phyloP scores from a whole-genome alignment of 1,140 invertebrate genomes.

The Mactra quadrangularis region DNA sequence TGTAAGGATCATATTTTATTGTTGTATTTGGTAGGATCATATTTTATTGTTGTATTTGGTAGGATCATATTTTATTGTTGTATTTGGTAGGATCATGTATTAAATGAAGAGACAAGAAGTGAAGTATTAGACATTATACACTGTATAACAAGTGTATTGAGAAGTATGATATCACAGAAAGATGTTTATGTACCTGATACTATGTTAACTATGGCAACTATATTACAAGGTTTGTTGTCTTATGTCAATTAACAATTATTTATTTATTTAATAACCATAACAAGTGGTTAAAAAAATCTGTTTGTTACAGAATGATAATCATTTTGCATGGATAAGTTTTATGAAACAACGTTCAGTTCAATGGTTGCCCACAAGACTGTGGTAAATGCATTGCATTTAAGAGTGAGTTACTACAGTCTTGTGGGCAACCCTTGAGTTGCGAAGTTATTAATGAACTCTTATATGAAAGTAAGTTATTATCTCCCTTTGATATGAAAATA shows the following conservation, averaged over 20 bases:
- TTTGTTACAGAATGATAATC: neutral
- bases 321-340: no score
- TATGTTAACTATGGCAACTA: neutral
- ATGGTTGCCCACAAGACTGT: no score
- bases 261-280: no score
- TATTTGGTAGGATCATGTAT: neutral
- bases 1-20: no score
- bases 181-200: conserved; percentile 1
- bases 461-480: neutral
- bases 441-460: neutral
- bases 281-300: neutral
- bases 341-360: no score
- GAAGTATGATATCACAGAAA: conserved; percentile 17
- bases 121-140: neutral
- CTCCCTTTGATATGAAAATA: no score
- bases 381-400: no score
- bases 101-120: neutral
- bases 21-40: no score
- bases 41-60: no score
- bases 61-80: no score
- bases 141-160: conserved; percentile 8
- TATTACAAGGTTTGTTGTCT: conserved; percentile 11
- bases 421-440: neutral
- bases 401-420: no score
- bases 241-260: no score